These are phyloP conservation scores for Diplosoma virens DNA, from an alignment of 23 tunicate genomes.

Conservation along the genomic window DNA sequence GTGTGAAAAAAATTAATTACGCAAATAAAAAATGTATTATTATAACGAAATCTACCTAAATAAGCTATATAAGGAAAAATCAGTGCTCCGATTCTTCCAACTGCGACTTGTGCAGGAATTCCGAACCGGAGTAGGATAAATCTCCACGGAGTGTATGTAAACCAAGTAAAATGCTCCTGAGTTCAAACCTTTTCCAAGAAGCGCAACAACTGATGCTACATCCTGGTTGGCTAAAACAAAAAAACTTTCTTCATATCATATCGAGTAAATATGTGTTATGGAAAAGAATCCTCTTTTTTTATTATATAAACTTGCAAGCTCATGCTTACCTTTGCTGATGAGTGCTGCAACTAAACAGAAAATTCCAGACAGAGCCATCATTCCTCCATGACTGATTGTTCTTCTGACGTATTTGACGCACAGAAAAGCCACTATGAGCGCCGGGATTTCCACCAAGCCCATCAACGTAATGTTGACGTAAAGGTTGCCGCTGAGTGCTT, in stretches of 20 bases:
- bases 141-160: conserved; percentile 32
- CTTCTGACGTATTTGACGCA: conserved; percentile 12
- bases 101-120: conserved; percentile 1
- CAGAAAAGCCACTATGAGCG: conserved; percentile 1
- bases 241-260: no score
- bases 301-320: no score
- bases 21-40: no score
- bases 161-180: conserved; percentile 31
- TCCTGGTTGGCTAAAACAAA: no score
- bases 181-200: conserved; percentile 30
- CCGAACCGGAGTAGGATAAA: conserved; percentile 14
- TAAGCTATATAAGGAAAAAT: conserved; percentile 5
- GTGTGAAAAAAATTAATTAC: no score
- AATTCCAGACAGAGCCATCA: conserved; percentile 9
- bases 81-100: conserved; percentile 28
- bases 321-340: conserved; percentile 10
- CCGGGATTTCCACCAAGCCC: conserved; percentile 32
- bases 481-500: conserved; percentile 15
- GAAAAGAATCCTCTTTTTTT: no score
- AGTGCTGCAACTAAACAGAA: conserved; percentile 33
- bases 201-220: no score
- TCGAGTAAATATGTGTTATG: no score
- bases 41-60: no score
- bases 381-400: conserved; percentile 8
- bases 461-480: conserved; percentile 12